Base-by-base conservation (phyloP, 1,140 invertebrate genomes). In the Rhizoglyphus robini region DNA sequence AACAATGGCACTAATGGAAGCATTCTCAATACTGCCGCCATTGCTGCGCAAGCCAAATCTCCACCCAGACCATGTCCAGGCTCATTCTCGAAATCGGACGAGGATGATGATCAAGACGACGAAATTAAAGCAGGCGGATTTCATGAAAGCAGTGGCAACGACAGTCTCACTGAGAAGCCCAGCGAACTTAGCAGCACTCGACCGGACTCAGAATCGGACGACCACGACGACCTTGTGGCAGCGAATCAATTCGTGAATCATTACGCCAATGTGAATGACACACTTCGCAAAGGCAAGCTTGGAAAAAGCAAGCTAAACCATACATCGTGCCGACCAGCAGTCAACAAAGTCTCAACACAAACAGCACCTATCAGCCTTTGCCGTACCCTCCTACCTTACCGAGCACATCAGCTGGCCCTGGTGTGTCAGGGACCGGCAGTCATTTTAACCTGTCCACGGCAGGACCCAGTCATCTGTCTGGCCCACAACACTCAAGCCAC, bases 181-280 rank as follows among this genome's bases (percentile, higher is more conserved):
- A 95, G 90, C 27, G 91, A 96, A 78, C 88, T 93, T 63, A 92
- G 88, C 76, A 92, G 87, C 23, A 54, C 34, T 4, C 58, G 64
- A n/a, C 67, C 63, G 23, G 68, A 69, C 27, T 65, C 67, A 0
- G 68, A 68, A 25, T 60, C 58, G 29, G 59, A 54, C 0, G 65
- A 68, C 13, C 57, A 66, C 30, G 67, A 68, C 75, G 89, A 93
- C 25, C 67, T 69, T 2, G 82, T 88, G 23, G 74, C 75, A 49
- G 71, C 73, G 15, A 89, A 93, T 74, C 93, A 90, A 13, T 94
- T 95, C 74, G 90, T 95, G 25, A 93, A 94, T 78, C 88, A 95
- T 77, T 95, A 96, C 75, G 90, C 90, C 23, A 94, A 94, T 76
- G 90, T 96, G 0, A 96, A 95, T 76, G 90, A 94, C 76, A 90